Evolutionary conservation across 2,888 invertebrate genomes (phyloP).

Genomic region (Mythimna impura): DNA sequence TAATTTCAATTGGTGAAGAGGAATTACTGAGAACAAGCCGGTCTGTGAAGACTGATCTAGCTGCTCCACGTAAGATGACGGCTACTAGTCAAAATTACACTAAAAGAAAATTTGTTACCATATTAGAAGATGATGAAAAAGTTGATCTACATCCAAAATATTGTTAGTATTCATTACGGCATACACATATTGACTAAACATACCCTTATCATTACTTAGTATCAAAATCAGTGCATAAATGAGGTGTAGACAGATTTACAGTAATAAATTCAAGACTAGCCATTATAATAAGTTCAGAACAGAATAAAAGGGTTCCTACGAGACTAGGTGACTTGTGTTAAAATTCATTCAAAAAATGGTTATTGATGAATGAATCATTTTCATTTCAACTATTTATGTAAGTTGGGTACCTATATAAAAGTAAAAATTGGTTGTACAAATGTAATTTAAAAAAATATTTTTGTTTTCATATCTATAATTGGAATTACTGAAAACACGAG

Average conservation of each 20-base stretch:
- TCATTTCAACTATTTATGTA: no score
- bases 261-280: no score
- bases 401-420: no score
- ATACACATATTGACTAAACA: not conserved
- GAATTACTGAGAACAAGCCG: constrained; percentile 66
- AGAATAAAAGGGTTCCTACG: not conserved
- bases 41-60: constrained; percentile 72
- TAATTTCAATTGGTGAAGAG: constrained; percentile 78
- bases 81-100: constrained; percentile 68
- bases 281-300: not conserved
- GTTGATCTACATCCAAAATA: constrained; percentile 73
- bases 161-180: constrained; percentile 73
- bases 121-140: constrained; percentile 80
- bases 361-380: no score
- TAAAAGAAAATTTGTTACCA: constrained; percentile 83
- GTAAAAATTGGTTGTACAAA: no score
- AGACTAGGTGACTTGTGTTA: no score
- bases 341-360: no score
- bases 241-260: not conserved
- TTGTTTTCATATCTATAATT: no score
- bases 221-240: not conserved
- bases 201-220: not conserved
- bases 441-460: no score
- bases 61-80: constrained; percentile 64
- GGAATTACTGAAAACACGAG: no score